Evolutionary conservation across 2,888 invertebrate genomes (phyloP).

Genomic region (Erebia ligea): DNA sequence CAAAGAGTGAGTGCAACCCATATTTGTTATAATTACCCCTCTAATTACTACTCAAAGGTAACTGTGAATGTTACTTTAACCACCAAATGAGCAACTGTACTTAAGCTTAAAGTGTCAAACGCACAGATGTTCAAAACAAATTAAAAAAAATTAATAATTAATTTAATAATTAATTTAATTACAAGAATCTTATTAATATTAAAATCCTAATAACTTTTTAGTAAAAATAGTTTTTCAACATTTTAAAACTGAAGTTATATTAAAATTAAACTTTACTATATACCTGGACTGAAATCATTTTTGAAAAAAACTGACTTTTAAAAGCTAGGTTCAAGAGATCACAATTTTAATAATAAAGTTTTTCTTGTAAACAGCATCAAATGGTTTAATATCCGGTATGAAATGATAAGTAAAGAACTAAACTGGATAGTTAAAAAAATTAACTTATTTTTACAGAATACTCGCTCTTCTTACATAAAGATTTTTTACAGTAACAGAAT

Average conservation of each 20-base stretch:
- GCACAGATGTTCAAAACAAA: too few relatives aligned
- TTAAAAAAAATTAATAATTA: too few relatives aligned
- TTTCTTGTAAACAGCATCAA: conserved; percentile 16
- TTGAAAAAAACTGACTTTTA: not conserved
- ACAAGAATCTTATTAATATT: too few relatives aligned
- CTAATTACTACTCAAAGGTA: too few relatives aligned
- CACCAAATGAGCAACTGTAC: too few relatives aligned
- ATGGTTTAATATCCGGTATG: conserved; percentile 26
- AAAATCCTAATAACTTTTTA: too few relatives aligned
- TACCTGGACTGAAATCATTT: not conserved
- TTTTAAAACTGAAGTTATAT: not conserved
- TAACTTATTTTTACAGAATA: not conserved
- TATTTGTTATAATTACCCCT: too few relatives aligned
- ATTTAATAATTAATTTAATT: too few relatives aligned
- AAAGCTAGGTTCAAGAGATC: not conserved
- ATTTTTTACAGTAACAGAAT: not conserved
- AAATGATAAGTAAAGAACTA: conserved; percentile 25
- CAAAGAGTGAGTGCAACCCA: too few relatives aligned
- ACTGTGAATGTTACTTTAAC: too few relatives aligned
- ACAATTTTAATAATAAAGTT: conserved; percentile 7
- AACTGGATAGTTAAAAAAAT: not conserved
- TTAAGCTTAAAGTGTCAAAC: too few relatives aligned
- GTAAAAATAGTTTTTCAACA: too few relatives aligned
- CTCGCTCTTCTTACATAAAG: not conserved
- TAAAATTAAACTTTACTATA: not conserved